A percentile compares a stretch with the other conserved stretches of the same genome.
Conservation (phyloP, 2,113 vertebrate genomes). For the Crypturellus undulatus region DNA sequence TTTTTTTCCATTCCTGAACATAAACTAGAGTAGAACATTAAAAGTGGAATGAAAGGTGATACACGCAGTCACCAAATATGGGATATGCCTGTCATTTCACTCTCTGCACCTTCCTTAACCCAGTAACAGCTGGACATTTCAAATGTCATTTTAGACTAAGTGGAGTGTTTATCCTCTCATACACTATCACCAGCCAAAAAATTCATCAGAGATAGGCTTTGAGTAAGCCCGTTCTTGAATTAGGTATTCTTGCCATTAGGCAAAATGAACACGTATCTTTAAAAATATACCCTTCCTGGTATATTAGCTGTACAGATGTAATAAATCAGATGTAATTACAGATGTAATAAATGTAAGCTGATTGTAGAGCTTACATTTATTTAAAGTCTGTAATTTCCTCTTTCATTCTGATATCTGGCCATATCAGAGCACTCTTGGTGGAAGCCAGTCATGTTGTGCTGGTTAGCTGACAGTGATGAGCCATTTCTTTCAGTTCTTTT, state of each 20-base stretch:
- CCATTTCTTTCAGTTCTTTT: background rate
- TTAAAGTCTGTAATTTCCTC: background rate
- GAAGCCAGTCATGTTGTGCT: background rate
- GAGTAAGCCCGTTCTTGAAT: background rate
- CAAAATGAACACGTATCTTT: background rate
- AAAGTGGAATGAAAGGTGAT: background rate
- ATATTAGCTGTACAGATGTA: too few relatives aligned
- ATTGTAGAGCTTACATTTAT: background rate
- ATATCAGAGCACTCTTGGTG: background rate
- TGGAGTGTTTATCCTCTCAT: background rate
- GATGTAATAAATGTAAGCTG: background rate
- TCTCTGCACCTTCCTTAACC: background rate
- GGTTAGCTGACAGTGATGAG: background rate
- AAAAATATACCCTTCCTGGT: background rate
- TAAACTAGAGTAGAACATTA: background rate
- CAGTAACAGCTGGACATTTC: background rate
- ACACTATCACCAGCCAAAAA: background rate
- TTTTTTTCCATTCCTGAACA: background rate
- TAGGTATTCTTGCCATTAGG: background rate
- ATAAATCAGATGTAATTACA: too few relatives aligned
- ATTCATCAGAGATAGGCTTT: background rate
- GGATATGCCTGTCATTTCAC: background rate
- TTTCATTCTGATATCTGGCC: background rate
- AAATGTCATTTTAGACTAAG: background rate
- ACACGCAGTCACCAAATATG: fast-evolving